These are phyloP conservation scores for Pseudomugil tenellus DNA, from an alignment of 2,797 vertebrate genomes.

Conservation along the genomic window DNA sequence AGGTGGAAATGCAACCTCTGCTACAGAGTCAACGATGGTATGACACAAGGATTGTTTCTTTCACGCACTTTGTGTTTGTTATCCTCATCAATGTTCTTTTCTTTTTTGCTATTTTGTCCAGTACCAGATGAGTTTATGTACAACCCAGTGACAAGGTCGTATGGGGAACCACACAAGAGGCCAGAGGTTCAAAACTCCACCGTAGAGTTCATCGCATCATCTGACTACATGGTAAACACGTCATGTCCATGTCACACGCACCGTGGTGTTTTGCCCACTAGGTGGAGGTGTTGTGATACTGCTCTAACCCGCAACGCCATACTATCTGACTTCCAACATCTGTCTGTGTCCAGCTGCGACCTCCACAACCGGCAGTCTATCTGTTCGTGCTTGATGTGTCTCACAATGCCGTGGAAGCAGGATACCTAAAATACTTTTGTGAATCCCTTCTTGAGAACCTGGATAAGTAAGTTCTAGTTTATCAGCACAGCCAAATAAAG, in stretches of 20 bases:
- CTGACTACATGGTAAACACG: conserved; percentile 94
- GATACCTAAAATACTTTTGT: conserved; percentile 93
- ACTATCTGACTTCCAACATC: not conserved
- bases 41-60: conserved; percentile 20
- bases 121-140: conserved; percentile 99
- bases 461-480: conserved; percentile 89
- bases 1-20: conserved; percentile 99
- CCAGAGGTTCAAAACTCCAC: conserved; percentile 97
- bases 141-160: conserved; percentile 94
- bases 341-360: conserved; percentile 84
- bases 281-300: conserved; percentile 33
- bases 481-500: not conserved
- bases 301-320: not conserved
- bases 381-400: conserved; percentile 97
- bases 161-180: conserved; percentile 95
- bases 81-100: not conserved
- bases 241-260: not conserved
- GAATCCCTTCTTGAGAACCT: conserved; percentile 92
- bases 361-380: conserved; percentile 96
- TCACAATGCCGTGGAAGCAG: conserved; percentile 93
- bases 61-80: not conserved
- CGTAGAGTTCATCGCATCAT: conserved; percentile 97
- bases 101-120: conserved; percentile 50
- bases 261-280: conserved; percentile 30
- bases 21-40: conserved; percentile 96